phyloP scores from a whole-genome alignment of 2,888 invertebrate genomes.

The Ypsolopha scabrella region DNA sequence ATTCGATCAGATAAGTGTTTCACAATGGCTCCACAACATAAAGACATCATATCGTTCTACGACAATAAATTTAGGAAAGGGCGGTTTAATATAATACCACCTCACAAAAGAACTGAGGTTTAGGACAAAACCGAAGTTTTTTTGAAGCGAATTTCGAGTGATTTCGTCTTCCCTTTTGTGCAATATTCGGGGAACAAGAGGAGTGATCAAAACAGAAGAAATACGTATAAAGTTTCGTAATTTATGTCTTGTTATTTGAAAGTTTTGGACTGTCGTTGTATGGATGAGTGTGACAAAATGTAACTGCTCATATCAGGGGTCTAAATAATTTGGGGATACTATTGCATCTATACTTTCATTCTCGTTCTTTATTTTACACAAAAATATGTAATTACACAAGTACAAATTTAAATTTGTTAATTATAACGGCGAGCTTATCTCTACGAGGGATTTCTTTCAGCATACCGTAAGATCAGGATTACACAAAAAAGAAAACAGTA shows the following conservation, averaged over 20 bases:
- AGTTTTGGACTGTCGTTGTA: too few relatives aligned
- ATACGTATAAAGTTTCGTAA: constrained; percentile 12
- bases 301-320: too few relatives aligned
- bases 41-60: constrained; percentile 67
- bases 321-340: too few relatives aligned
- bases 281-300: too few relatives aligned
- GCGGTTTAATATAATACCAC: constrained; percentile 46
- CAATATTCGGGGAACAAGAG: constrained; percentile 52
- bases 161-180: constrained; percentile 43
- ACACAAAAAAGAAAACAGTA: too few relatives aligned
- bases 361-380: too few relatives aligned
- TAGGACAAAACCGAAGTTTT: constrained; percentile 37
- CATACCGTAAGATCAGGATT: too few relatives aligned
- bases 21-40: constrained; percentile 57
- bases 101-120: constrained; percentile 50
- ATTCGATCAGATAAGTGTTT: constrained; percentile 63
- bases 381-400: too few relatives aligned
- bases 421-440: too few relatives aligned
- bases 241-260: constrained; percentile 7
- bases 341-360: too few relatives aligned
- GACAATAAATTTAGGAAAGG: constrained; percentile 63
- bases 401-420: too few relatives aligned
- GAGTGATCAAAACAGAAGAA: constrained; percentile 57
- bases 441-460: too few relatives aligned
- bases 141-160: constrained; percentile 31